Evolutionary conservation across 1,140 invertebrate species (phyloP).

Genomic region (Papilio aristodemus): DNA sequence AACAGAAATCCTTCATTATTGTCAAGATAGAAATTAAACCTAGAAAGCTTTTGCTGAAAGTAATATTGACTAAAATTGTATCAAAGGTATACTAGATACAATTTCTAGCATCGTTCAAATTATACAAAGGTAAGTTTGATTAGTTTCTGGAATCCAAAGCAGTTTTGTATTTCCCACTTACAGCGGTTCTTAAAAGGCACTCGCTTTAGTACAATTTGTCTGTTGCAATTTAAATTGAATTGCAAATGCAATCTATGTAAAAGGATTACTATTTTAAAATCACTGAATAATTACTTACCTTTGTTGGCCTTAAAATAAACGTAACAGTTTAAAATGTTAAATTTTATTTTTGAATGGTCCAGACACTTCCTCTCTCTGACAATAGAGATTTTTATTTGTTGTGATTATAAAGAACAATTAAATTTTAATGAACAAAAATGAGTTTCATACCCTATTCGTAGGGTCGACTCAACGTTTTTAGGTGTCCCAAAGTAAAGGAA

Average conservation of each 20-base stretch:
- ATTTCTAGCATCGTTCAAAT: neutral
- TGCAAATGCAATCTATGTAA: neutral
- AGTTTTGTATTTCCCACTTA: constrained; percentile 4
- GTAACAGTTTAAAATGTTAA: neutral
- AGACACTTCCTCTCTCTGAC: too few species aligned
- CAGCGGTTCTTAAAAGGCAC: neutral
- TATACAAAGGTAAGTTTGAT: constrained; percentile 1
- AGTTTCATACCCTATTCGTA: too few species aligned
- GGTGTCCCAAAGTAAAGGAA: too few species aligned
- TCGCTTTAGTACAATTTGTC: neutral
- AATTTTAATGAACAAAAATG: neutral
- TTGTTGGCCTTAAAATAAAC: neutral
- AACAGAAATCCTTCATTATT: neutral
- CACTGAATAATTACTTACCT: neutral
- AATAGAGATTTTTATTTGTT: too few species aligned
- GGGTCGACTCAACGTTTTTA: too few species aligned
- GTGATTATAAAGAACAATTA: too few species aligned
- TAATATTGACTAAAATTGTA: neutral
- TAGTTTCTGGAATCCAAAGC: constrained; percentile 1
- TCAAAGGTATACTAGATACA: neutral
- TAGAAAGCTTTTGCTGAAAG: neutral
- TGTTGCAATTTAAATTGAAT: constrained; percentile 15
- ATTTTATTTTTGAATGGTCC: too few species aligned
- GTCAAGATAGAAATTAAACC: neutral
- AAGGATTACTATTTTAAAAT: neutral